Evolutionary conservation across 2,797 vertebrate species (phyloP), one percentile per base, ranked within the genome.

Genomic region (Platalea minor): DNA sequence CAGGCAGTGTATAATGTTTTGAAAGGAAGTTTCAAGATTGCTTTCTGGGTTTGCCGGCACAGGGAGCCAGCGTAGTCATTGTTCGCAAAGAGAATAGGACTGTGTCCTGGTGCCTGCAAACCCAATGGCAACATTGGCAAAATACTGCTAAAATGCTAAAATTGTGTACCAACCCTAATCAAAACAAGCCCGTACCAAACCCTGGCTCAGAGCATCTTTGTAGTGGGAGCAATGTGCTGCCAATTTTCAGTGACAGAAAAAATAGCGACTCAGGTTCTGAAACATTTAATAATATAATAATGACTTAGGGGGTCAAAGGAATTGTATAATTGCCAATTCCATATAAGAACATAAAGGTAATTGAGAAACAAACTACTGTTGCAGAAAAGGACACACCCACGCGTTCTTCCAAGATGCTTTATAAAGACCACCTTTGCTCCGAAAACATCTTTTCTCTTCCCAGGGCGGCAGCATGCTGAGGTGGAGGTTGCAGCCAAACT

Each of bases 131-230:
- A 94, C 37, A 39, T 2, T 84, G 82, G 79, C 70, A 95, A 95
- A 97, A 96, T 57, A 69, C 88, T 89, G 93, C 92, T 88, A 93
- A 97, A 97, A 68, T 45, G 57, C 91, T 89, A 85, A 88, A 92
- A 96, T 88, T 59, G 60, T 37, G 88, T 95, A 92, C 74, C 17
- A 19, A 57, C n/a, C 33, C 37, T 43, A 61, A 87, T 50, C 59
- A 84, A 81, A 94, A 92, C 48, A 57, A 89, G 83, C 59, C 83
- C 33, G 35, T 72, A 70, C 67, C 41, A 93, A 92, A 70, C 79
- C 29, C 77, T 86, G 65, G 41, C 50, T 95, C 37, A 25, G 20
- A 75, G 61, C 31, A 31, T 37, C 69, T 95, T 73, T 72, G 53
- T 39, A 88, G 69, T 10, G 14, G 51, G 28, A 7, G 4, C 31